These are phyloP conservation scores for Poeciliopsis prolifica DNA, from an alignment of 2,113 vertebrate species.

Conservation along the genomic window DNA sequence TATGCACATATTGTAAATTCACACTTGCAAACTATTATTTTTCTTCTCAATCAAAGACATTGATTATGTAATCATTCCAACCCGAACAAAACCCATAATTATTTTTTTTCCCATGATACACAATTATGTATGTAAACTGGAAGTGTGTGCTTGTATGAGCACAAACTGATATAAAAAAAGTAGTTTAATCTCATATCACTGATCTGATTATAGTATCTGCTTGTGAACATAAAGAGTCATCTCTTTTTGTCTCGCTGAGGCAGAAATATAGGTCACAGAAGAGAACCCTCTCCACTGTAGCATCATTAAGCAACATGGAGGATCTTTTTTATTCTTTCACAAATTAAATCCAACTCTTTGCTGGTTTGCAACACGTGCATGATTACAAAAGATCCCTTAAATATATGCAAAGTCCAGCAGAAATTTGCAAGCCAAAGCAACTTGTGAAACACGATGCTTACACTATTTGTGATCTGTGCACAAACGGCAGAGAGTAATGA, in stretches of 20 bases:
- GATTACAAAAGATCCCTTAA: constrained; percentile 3
- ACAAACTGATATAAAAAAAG: not conserved
- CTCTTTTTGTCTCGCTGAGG: no score
- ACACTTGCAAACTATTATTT: no score
- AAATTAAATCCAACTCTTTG: not conserved
- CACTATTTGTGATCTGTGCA: not conserved
- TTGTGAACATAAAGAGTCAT: not conserved
- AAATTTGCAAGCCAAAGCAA: constrained; percentile 31
- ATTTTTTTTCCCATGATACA: no score
- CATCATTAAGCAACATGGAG: not conserved
- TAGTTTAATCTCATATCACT: not conserved
- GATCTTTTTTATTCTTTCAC: not conserved
- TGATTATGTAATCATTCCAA: no score
- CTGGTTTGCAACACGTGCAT: not conserved
- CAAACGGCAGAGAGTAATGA: not conserved
- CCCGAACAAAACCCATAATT: no score
- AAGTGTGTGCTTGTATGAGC: not conserved
- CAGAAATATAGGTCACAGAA: not conserved
- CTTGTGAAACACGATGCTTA: constrained; percentile 8
- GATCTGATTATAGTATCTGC: not conserved
- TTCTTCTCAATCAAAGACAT: no score
- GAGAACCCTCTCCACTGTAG: not conserved
- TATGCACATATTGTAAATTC: not conserved
- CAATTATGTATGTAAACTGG: no score
- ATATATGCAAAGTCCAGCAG: not conserved